Conservation (phyloP, 92 coral and sea anemone genomes). For the Porites lobata region DNA sequence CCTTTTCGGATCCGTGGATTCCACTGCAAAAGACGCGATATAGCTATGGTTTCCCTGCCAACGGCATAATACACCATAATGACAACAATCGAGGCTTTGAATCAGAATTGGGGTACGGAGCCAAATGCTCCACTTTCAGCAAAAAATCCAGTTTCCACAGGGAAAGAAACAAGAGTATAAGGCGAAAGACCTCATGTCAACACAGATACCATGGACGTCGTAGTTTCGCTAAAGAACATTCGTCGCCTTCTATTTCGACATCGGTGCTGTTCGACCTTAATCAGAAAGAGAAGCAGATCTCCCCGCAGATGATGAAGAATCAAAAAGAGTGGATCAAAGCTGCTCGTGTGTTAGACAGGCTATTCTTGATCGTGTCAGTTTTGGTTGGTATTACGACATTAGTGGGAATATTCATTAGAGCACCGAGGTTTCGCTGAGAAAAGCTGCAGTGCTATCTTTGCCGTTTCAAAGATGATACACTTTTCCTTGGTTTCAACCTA, state of each 20-base stretch:
- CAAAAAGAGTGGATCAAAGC: slow-evolving; percentile 91
- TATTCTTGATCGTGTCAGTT: slow-evolving; percentile 75
- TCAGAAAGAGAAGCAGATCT: slow-evolving; percentile 14
- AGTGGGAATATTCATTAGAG: slow-evolving; percentile 75
- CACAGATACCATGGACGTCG: background rate
- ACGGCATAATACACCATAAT: background rate
- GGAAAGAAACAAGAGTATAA: background rate
- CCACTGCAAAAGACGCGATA: slow-evolving; percentile 24
- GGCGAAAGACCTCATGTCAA: slow-evolving; percentile 17
- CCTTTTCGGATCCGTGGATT: slow-evolving; percentile 50
- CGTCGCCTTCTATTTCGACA: slow-evolving; percentile 4
- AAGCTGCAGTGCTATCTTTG: no score
- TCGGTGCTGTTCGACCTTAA: slow-evolving; percentile 9
- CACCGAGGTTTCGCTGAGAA: slow-evolving; percentile 71
- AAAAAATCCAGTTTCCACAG: background rate
- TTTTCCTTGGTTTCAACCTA: no score
- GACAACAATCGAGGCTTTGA: background rate
- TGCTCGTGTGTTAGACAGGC: slow-evolving; percentile 87
- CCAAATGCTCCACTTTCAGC: background rate
- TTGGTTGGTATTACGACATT: slow-evolving; percentile 69
- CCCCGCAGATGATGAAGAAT: slow-evolving; percentile 54
- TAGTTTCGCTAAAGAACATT: background rate
- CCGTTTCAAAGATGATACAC: background rate
- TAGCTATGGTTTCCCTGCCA: slow-evolving; percentile 4
- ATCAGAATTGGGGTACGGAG: background rate